A percentile compares a stretch with the other conserved stretches of the same genome.
These are phyloP conservation scores for Carollia perspicillata DNA, from an alignment of 2,113 vertebrate species.

Conservation along the genomic window DNA sequence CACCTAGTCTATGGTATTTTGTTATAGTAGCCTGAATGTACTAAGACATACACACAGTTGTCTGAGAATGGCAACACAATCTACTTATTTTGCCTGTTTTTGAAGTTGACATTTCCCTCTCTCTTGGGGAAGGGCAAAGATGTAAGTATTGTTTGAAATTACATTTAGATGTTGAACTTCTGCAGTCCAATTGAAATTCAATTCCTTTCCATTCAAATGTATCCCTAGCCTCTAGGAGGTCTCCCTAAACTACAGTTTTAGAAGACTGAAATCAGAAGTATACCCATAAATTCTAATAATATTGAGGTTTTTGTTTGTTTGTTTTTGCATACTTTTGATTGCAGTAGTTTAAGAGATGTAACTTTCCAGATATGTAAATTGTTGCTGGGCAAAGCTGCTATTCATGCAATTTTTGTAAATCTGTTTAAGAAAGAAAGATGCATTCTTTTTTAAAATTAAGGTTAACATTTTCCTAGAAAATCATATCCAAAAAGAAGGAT, in stretches of 20 bases:
- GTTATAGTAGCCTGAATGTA: background rate
- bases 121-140: background rate
- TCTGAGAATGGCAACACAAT: background rate
- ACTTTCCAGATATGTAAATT: slow-evolving; percentile 3
- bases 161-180: background rate
- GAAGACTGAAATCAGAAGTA: slow-evolving; percentile 11
- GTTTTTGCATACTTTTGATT: background rate
- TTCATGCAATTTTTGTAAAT: background rate
- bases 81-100: background rate
- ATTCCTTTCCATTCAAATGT: background rate
- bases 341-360: background rate
- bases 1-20: background rate
- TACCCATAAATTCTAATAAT: background rate
- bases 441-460: background rate
- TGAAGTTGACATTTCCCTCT: background rate
- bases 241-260: background rate
- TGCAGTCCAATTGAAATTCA: background rate
- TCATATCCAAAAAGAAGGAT: background rate
- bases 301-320: background rate
- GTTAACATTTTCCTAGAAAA: background rate
- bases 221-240: background rate
- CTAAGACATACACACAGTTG: background rate
- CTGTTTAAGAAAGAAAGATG: background rate
- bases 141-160: background rate
- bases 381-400: background rate